Evolutionary conservation across 2,888 invertebrate species (phyloP).

Genomic region (Dicranocentrus wangi): DNA sequence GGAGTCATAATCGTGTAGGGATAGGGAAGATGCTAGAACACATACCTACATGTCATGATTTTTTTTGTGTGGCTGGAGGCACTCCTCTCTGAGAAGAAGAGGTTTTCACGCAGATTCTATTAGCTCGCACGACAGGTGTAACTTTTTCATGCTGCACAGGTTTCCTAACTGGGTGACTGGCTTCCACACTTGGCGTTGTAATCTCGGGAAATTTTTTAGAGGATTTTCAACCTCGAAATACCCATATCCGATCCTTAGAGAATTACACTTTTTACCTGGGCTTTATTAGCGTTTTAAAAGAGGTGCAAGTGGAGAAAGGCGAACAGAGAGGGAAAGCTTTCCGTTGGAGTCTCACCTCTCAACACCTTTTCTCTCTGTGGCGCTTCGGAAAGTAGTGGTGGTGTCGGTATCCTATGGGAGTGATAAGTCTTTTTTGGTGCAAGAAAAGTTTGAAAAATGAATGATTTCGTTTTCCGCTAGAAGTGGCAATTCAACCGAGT

Average conservation of each 20-base stretch:
- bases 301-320: neutral
- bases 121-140: neutral
- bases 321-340: neutral
- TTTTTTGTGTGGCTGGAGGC: neutral
- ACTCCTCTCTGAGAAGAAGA: neutral
- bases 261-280: neutral
- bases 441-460: slow-evolving; percentile 13
- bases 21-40: neutral
- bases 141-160: neutral
- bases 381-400: neutral
- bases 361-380: neutral
- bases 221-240: too few relatives aligned
- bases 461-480: neutral
- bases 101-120: neutral
- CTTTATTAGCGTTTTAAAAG: neutral
- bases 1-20: too few relatives aligned
- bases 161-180: neutral
- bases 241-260: neutral
- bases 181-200: too few relatives aligned
- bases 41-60: neutral
- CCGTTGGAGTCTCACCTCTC: neutral
- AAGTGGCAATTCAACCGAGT: neutral
- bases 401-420: neutral
- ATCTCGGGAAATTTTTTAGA: too few relatives aligned
- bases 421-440: slow-evolving; percentile 17